A percentile compares a stretch with the other conserved stretches of the same genome.
These are phyloP conservation scores for Camponotus pennsylvanicus DNA, from an alignment of 1,140 invertebrate genomes.

Conservation along the genomic window DNA sequence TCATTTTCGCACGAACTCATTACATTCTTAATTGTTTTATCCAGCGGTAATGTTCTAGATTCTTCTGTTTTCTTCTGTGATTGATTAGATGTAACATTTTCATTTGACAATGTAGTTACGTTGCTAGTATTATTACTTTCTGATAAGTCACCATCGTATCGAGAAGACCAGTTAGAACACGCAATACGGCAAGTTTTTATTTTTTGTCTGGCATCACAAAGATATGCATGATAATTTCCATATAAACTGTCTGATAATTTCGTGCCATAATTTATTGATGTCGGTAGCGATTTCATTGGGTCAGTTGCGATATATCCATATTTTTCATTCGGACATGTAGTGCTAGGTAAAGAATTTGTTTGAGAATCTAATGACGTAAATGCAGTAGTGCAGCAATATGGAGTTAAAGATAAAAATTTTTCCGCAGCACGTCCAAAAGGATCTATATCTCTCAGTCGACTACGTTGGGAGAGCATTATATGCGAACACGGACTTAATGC, in stretches of 20 bases:
- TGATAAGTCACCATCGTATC: constrained; percentile 89
- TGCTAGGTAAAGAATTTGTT: constrained; percentile 81
- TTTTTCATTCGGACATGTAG: constrained; percentile 77
- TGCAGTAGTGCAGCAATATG: constrained; percentile 86
- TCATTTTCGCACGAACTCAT: constrained; percentile 18
- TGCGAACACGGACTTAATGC: constrained; percentile 96
- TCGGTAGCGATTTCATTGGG: constrained; percentile 76
- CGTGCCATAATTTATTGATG: constrained; percentile 85
- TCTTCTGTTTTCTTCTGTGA: constrained; percentile 51
- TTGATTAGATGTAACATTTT: constrained; percentile 47
- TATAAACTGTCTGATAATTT: constrained; percentile 88
- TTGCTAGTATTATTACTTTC: constrained; percentile 73
- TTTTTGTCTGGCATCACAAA: constrained; percentile 93
- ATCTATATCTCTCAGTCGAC: constrained; percentile 92
- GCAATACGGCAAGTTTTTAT: constrained; percentile 91
- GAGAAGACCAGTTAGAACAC: constrained; percentile 92
- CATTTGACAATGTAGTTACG: constrained; percentile 64
- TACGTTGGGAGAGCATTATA: constrained; percentile 94
- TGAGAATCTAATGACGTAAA: constrained; percentile 57
- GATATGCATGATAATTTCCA: constrained; percentile 93
- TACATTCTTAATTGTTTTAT: constrained; percentile 49
- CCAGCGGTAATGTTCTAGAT: constrained; percentile 14
- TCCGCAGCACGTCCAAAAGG: constrained; percentile 93
- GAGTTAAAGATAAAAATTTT: constrained; percentile 94
- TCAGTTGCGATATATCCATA: constrained; percentile 57